phyloP scores from a whole-genome alignment of 2,888 invertebrate species.

The Drosophila cracens region DNA sequence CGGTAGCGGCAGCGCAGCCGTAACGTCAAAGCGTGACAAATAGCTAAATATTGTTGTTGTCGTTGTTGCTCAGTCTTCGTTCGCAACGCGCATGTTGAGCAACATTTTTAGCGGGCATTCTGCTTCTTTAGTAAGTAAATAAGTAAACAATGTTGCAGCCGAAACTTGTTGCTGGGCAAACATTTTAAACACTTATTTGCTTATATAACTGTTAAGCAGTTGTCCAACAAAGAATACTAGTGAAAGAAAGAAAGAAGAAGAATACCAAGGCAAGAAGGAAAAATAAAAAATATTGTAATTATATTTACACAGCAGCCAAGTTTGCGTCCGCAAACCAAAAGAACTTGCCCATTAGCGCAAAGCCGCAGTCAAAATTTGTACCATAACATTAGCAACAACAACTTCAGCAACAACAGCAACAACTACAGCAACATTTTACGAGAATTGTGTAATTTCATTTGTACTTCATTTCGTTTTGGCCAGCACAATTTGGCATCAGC shows the following conservation, averaged over 20 bases:
- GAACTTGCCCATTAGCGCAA: slow-evolving; percentile 56
- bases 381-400: slow-evolving; percentile 18
- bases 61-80: slow-evolving; percentile 33
- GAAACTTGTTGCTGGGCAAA: slow-evolving; percentile 61
- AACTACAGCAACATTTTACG: slow-evolving; percentile 34
- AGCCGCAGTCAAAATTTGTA: slow-evolving; percentile 51
- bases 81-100: slow-evolving; percentile 39
- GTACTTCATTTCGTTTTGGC: slow-evolving; percentile 55
- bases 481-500: slow-evolving; percentile 22
- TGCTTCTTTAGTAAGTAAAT: slow-evolving; percentile 15
- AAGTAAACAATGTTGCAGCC: slow-evolving; percentile 31
- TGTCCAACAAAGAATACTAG: slow-evolving; percentile 21
- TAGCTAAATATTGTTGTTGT: slow-evolving; percentile 48
- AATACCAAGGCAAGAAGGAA: slow-evolving; percentile 14
- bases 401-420: slow-evolving; percentile 3
- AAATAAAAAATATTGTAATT: slow-evolving; percentile 40
- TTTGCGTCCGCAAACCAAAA: slow-evolving; percentile 27
- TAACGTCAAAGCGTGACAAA: slow-evolving; percentile 75
- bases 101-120: slow-evolving; percentile 43
- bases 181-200: slow-evolving; percentile 41
- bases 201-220: slow-evolving; percentile 50
- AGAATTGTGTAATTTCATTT: slow-evolving; percentile 59
- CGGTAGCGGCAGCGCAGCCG: slow-evolving; percentile 23
- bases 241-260: neutral
- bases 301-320: slow-evolving; percentile 51